Percentiles rank a stretch among this genome's conserved stretches.
Evolutionary conservation across 2,797 vertebrate species (phyloP).

Genomic region (Somateria mollissima): DNA sequence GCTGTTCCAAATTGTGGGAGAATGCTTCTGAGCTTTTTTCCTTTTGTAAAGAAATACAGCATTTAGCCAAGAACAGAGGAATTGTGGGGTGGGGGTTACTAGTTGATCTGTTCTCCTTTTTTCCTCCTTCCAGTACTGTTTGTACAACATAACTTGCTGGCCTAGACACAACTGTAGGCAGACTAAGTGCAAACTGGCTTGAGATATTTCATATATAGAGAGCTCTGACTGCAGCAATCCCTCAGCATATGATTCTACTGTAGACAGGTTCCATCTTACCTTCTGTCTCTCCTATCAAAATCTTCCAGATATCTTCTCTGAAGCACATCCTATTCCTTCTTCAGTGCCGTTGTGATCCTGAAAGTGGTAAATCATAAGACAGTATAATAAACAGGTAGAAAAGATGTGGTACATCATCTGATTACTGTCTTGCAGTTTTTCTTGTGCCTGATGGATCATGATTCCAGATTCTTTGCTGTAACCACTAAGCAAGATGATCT

Average conservation of each 20-base stretch:
- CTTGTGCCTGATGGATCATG: neutral
- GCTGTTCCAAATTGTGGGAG: neutral
- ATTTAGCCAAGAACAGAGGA: neutral
- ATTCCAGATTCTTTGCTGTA: neutral
- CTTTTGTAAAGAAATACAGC: neutral
- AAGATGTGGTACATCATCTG: neutral
- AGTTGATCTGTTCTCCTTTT: neutral
- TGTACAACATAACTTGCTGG: neutral
- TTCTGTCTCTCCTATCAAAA: neutral
- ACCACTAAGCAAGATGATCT: neutral
- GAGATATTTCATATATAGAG: neutral
- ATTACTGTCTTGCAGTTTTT: neutral
- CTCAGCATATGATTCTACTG: neutral
- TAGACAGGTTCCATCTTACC: neutral
- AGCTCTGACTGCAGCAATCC: neutral
- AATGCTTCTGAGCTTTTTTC: neutral
- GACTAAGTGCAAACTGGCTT: neutral
- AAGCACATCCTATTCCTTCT: neutral
- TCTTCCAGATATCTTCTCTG: neutral
- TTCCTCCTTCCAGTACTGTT: neutral
- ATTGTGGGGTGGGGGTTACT: neutral
- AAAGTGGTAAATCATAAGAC: neutral
- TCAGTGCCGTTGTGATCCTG: neutral
- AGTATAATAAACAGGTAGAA: fast-evolving
- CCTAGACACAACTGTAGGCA: neutral